Base-by-base conservation (phyloP, 2,797 vertebrate genomes). In the Clarias platycephalus region DNA sequence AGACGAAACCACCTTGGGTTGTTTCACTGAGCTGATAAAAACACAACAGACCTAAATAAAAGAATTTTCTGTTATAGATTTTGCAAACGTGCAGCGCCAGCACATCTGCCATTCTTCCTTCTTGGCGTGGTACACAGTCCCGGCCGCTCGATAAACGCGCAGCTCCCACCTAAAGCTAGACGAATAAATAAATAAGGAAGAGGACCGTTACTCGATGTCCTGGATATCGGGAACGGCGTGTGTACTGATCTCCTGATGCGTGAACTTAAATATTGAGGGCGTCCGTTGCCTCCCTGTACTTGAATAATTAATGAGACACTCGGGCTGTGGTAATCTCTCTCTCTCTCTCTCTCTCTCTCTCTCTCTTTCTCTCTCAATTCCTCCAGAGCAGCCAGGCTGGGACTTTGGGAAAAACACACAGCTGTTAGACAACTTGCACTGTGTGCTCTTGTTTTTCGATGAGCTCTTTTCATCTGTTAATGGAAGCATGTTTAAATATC, bases 261-360 rank as follows among this genome's bases (percentile, higher is more conserved):
- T 60, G 44, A 74, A 68, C 49, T 57, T 58, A 67, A 75, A 75
- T 53, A 75, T 83, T 70, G 67, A 53, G 62, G 40, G 20, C 9
- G 58, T 60, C 3, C 58, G 81, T 37, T 37, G 24, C 20, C 12
- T 82, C 53, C 18, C 18, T 76, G 62, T 75, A 40, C n/a, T 78
- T 89, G 26, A 82, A 80, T 85, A 87, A 87, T 82, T 87, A 91
- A 90, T 90, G 87, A 89, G 89, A 37, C 24, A 72, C 85, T 4
- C 5, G 82, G 37, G 53, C 87, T 49, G 31, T 83, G n/a, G 62
- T 79, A n/a, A 63, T 76, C 2, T 88, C 87, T 86, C 76, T 28
- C 63, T 87, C 55, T 37, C 31, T 82, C 70, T 80, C 15, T 63
- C 62, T 86, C 62, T 63, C 60, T 77, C 68, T 79, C 66, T 68